These are phyloP conservation scores for Craseonycteris thonglongyai DNA, from an alignment of 2,113 vertebrate genomes.

Conservation along the genomic window DNA sequence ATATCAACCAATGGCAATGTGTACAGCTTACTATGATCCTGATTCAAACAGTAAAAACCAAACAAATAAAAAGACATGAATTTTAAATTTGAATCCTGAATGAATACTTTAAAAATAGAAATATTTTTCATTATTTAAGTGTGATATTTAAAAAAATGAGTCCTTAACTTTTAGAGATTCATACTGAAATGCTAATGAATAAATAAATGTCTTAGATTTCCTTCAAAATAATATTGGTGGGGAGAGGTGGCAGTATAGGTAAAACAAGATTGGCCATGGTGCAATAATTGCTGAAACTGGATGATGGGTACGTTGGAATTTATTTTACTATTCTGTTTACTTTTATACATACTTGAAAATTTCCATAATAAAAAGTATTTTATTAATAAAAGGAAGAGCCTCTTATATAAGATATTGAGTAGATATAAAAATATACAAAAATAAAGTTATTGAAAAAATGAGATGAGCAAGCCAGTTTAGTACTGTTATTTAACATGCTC, in stretches of 20 bases:
- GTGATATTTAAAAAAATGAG: background rate
- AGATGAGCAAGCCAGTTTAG: background rate
- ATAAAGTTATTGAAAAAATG: constrained; percentile 27
- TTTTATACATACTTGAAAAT: background rate
- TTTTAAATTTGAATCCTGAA: constrained; percentile 8
- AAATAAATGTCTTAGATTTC: background rate
- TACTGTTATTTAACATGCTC: background rate
- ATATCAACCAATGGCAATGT: background rate
- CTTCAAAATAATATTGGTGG: background rate
- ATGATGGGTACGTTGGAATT: background rate
- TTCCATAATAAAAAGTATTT: background rate
- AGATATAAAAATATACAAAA: background rate
- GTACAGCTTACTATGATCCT: background rate
- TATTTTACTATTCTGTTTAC: background rate
- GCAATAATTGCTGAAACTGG: background rate
- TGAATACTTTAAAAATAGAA: background rate
- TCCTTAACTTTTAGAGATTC: background rate
- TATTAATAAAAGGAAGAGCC: background rate
- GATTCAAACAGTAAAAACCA: background rate
- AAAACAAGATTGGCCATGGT: background rate
- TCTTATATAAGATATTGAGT: background rate
- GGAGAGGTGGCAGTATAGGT: background rate
- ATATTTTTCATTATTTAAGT: constrained; percentile 34
- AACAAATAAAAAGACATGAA: background rate
- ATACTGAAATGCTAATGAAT: background rate